Evolutionary conservation across 1,140 invertebrate species (phyloP).

Genomic region (Mizuhopecten yessoensis): DNA sequence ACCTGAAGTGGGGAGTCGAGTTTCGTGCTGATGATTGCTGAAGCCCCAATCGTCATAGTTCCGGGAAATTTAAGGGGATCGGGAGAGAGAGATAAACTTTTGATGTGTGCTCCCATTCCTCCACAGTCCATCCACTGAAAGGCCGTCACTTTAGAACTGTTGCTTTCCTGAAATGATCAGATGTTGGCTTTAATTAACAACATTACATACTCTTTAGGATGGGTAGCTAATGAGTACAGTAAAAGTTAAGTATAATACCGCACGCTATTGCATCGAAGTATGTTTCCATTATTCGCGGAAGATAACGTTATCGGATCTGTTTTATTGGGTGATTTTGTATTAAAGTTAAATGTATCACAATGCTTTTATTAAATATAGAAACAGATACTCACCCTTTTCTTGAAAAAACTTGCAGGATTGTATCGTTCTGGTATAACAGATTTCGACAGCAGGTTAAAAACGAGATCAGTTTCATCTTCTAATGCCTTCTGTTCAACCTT

Average conservation of each 20-base stretch:
- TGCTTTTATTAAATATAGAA: too few relatives aligned
- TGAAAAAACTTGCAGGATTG: background rate
- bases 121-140: background rate
- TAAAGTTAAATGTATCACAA: too few relatives aligned
- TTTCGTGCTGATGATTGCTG: background rate
- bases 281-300: too few relatives aligned
- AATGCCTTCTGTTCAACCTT: background rate
- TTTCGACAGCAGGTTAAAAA: background rate
- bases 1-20: background rate
- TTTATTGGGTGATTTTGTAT: too few relatives aligned
- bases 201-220: too few relatives aligned
- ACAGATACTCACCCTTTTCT: background rate
- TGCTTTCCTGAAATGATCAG: background rate
- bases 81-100: background rate
- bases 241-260: too few relatives aligned
- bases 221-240: too few relatives aligned
- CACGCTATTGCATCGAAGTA: too few relatives aligned
- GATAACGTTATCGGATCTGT: too few relatives aligned
- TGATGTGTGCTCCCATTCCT: background rate
- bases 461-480: background rate
- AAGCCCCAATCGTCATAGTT: background rate
- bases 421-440: background rate
- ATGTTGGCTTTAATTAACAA: background rate
- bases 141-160: background rate
- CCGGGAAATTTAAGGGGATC: background rate